Evolutionary conservation across 1,140 invertebrate genomes (phyloP), one percentile per base, ranked within the genome.

Genomic region (Xylocopa sonorina): DNA sequence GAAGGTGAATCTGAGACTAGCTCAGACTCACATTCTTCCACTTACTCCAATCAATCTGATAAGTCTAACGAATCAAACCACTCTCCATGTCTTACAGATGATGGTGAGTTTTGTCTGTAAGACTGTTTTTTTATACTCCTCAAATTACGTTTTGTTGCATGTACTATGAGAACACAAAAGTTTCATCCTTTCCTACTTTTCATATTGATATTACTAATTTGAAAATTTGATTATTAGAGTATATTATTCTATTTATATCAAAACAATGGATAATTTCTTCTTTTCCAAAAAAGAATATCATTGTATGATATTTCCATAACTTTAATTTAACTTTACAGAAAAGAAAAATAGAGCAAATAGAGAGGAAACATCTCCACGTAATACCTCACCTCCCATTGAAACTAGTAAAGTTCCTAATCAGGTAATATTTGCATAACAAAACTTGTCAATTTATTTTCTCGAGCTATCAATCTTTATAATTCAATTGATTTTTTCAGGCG

Each of bases 321-420:
- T 76, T 55, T 75, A 24, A 46, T 60, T 82, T 84, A 77, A 74
- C 27, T 88, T 94, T 94, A 71, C 93, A 95, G 95, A 95, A 87
- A 95, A 95, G 92, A 95, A 95, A 88, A 95, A 95, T 90, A 93
- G 93, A 84, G 93, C 93, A 16, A 95, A 95, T 83, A 92, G 92
- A 87, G 94, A 95, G 80, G 93, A 94, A 88, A 91, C 88, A 68
- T 82, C 85, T 21, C 84, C 90, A 34, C 88, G 90, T 80, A 93
- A 90, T 88, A 89, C 92, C 86, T 89, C 92, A 72, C 89, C 91
- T 78, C 85, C 90, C 68, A 87, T 91, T 62, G 93, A 94, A 79
- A 86, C 89, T 85, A 92, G 89, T 84, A 93, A 94, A 94, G 91
- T 93, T 93, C 93, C 93, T 93, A 94, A 91, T 89, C 91, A 92